Evolutionary conservation across 2,113 vertebrate species (phyloP), one percentile per base, ranked within the genome.

Genomic region (Tricholaema leucomelas): DNA sequence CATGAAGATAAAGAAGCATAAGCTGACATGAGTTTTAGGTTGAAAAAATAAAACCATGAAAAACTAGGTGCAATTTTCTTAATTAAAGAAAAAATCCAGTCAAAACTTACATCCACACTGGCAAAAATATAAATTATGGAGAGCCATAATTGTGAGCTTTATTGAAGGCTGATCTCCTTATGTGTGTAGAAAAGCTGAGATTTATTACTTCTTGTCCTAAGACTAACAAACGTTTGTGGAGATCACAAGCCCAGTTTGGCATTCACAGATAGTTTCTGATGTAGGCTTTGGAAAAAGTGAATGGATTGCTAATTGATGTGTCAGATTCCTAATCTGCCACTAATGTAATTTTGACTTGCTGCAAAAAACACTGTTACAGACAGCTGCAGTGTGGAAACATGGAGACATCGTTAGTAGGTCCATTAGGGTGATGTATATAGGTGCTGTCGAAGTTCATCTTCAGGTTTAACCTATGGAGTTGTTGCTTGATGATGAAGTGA

Each of bases 251-350:
- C 75, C 50, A 59, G 24, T 78, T 93, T 94, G 95, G 94, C 91
- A 88, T 85, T 76, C 91, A 76, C 90, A 91, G 87, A 95, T 81
- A 75, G 74, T 91, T 93, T 95, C 85, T 92, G 76, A 91, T 95
- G 89, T 96, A 85, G 81, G 46, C 75, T 90, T 86, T 94, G 94
- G 95, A 94, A 97, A 92, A 94, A 96, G 84, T 71, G 94, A 95
- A 89, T 87, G 88, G 86, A 63, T 88, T 95, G 88, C 87, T 93
- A 96, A 96, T 76, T 91, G 91, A 83, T 93, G 88, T 91, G 86
- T 93, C 90, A 88, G 79, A 93, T 87, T 93, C 90, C 81, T 91
- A 85, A 94, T 93, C 79, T 92, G 66, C 76, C 79, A 76, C 61
- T 84, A 84, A 90, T 93, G 95, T 89, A 78, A 54, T 83, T 93